Percentiles rank a stretch among this genome's conserved stretches.
These are phyloP conservation scores for Daubentonia madagascariensis DNA, from an alignment of 2,113 vertebrate species.

Conservation along the genomic window DNA sequence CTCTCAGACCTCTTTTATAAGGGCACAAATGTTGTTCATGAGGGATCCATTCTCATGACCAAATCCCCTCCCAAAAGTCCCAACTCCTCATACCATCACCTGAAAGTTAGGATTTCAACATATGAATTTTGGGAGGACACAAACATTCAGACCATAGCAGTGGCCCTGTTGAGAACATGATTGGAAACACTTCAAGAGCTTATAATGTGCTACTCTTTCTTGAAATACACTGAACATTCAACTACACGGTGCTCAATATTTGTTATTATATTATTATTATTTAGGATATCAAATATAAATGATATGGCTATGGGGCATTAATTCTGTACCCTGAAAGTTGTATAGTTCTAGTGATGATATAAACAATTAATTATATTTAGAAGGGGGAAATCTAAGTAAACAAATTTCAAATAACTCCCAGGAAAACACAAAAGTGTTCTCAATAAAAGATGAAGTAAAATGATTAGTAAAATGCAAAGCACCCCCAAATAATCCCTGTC, in stretches of 20 bases:
- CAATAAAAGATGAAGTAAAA: neutral
- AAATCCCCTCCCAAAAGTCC: neutral
- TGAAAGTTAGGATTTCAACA: neutral
- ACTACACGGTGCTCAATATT: neutral
- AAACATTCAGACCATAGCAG: neutral
- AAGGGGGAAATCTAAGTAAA: constrained; percentile 81
- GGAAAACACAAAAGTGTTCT: neutral
- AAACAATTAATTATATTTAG: constrained; percentile 86
- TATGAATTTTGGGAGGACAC: neutral
- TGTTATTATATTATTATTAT: neutral
- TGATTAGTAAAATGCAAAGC: neutral
- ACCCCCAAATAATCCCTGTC: neutral
- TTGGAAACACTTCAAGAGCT: constrained; percentile 1
- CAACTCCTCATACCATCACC: neutral
- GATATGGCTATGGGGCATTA: constrained; percentile 79
- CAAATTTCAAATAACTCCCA: constrained; percentile 75
- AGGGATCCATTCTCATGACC: neutral
- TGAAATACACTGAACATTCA: neutral
- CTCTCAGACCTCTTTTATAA: neutral
- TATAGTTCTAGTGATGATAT: constrained; percentile 78
- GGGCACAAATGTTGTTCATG: neutral
- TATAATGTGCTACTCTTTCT: neutral
- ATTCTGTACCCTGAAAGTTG: constrained; percentile 74
- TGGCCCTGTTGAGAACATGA: neutral
- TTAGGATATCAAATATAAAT: constrained; percentile 79